Evolutionary conservation across 2,113 vertebrate genomes (phyloP), one percentile per base, ranked within the genome.

Genomic region (Laticauda colubrina): DNA sequence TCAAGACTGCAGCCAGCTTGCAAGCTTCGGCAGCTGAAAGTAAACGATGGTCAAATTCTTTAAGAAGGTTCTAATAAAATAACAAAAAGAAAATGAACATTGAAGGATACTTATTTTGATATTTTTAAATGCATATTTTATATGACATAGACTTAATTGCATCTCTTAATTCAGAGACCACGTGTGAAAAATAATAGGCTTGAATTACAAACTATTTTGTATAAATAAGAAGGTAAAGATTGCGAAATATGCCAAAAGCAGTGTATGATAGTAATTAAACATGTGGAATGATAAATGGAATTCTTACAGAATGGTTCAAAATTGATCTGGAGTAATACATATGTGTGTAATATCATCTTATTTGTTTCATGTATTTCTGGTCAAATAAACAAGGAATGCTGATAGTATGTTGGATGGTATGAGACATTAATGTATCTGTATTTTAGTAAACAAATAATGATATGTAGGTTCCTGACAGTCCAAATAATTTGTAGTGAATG

Each of bases 21-120:
- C 98, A 98, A 85, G 98, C 98, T 94, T 98, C 98, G 0, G 99
- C 99, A 0, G 99, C 99, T 0, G 98, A 97, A 7, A 99, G 95
- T 64, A 99, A 97, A 56, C 97, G 98, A 93, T 99, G 98, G 54
- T 94, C 95, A 56, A 61, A 96, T 11, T 98, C 98, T 87, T 89
- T 96, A 3, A 99, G 97, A 92, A 98, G 96, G 81, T 94, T 96
- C 98, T 99, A 96, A 45, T 2, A 53, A 92, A 93, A 91, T 0
- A 91, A 34, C 0, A 81, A n/a, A 6, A 93, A 5, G 3, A 34
- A 34, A 93, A 94, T 12, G 0, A 48, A 48, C 34, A 5, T 15
- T 90, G 1, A 90, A 85, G 26, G n/a, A 64, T 75, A 48, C 34
- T 89, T 55, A 5, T 55, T 61, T 61, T 61, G 21, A 21, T 0